Evolutionary conservation across 2,888 invertebrate genomes (phyloP), one percentile per base, ranked within the genome.

Genomic region (Pocota personata): DNA sequence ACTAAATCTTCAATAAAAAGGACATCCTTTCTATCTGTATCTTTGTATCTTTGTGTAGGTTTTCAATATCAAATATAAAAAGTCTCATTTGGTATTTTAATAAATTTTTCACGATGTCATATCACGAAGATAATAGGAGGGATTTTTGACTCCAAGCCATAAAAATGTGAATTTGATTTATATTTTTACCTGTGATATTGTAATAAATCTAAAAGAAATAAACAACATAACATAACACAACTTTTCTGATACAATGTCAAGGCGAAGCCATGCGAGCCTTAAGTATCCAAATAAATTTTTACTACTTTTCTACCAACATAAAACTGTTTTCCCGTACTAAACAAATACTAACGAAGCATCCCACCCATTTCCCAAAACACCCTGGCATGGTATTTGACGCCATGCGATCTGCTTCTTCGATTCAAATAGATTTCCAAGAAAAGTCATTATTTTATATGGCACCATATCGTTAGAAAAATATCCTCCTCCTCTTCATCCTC

Each of bases 361-460:
- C 16, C 32, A 27, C 19, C 46, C 12, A 64, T 46, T 30, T n/a
- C 60, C 60, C 35, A 43, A 50, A 60, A 35, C 46, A 21, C 21
- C 21, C 35, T 21, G 64, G 7, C 71, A 46, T 58, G 46, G 32
- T 43, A 50, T 72, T 60, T 60, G 50, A 60, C 50, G 52, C 14
- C 60, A 62, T 52, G n/a, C 6, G 37, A 55, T 55, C 55, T 30
- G 55, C 8, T 55, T 30, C 55, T 19, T 40, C 52, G 30, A 62
- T 43, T 43, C 62, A 21, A 60, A 73, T 64, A 50, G 73, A 73
- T 73, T 52, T 62, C 52, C 43, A 60, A 32, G 50, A 50, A 73
- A 62, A 73, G 52, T 60, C 72, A 60, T 73, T 66, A 46, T 46
- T 46, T 46, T 66, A 16, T 64, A 64, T 55, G 75, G 55, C 55